A percentile compares a stretch with the other conserved stretches of the same genome.
Conservation (phyloP, 1,140 invertebrate genomes). For the Caligus rogercresseyi region DNA sequence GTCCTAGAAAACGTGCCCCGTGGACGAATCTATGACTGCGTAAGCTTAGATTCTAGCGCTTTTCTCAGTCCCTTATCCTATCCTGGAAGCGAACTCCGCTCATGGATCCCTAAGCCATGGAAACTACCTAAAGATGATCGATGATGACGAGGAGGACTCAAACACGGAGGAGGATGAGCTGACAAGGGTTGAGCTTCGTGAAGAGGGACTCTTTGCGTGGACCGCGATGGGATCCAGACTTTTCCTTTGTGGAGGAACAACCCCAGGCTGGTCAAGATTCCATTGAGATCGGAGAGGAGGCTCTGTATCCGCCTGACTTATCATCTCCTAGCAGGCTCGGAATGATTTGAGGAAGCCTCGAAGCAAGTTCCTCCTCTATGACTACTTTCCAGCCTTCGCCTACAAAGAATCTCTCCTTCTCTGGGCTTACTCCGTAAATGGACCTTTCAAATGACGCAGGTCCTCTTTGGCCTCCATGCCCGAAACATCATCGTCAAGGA, state of each 20-base stretch:
- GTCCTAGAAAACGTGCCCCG: background rate
- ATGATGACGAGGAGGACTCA: background rate
- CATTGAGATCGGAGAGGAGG: background rate
- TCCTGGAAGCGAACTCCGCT: background rate
- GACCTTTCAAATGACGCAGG: slow-evolving; percentile 4
- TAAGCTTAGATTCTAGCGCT: too few relatives aligned
- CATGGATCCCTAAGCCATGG: too few relatives aligned
- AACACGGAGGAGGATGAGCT: background rate
- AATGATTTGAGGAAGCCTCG: too few relatives aligned
- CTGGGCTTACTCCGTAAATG: background rate
- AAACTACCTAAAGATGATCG: too few relatives aligned
- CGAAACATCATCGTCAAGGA: slow-evolving; percentile 3
- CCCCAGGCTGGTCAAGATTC: background rate
- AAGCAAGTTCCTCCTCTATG: background rate
- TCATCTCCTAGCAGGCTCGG: too few relatives aligned
- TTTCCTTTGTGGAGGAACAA: background rate
- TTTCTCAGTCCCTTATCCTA: background rate
- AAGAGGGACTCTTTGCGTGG: background rate
- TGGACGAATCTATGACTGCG: background rate
- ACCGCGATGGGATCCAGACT: background rate
- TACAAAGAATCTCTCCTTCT: background rate
- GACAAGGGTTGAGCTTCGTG: background rate
- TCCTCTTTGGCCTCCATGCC: background rate
- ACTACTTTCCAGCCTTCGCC: background rate
- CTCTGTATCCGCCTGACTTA: background rate